phyloP scores from a whole-genome alignment of 2,113 vertebrate genomes.

The Brachyhypopomus gauderio region DNA sequence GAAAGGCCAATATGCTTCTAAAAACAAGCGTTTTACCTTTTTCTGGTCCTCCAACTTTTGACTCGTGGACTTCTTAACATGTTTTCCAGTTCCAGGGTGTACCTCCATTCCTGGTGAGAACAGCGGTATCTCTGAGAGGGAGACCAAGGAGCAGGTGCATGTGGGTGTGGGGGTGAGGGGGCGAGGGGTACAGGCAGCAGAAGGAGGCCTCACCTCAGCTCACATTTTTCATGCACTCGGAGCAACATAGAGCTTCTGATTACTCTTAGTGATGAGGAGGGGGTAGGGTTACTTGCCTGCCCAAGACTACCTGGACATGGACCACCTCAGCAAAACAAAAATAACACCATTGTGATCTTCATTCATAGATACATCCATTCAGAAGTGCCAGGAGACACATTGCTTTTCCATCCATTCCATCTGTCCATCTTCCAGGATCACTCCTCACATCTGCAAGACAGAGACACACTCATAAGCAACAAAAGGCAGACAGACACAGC shows the following conservation, averaged over 20 bases:
- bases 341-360: constrained; percentile 52
- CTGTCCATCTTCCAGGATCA: constrained; percentile 17
- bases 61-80: constrained; percentile 93
- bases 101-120: constrained; percentile 88
- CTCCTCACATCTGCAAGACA: constrained; percentile 75
- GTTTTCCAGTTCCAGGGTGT: constrained; percentile 89
- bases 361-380: constrained; percentile 42
- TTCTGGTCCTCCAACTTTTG: constrained; percentile 99
- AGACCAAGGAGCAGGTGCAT: constrained; percentile 34
- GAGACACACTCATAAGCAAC: constrained; percentile 46
- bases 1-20: neutral
- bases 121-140: constrained; percentile 67
- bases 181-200: constrained; percentile 76
- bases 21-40: constrained; percentile 80
- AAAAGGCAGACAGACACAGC: neutral
- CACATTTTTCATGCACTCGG: constrained; percentile 65
- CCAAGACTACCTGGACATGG: too few species aligned
- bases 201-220: constrained; percentile 78
- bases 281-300: too few species aligned
- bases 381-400: constrained; percentile 24
- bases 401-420: constrained; percentile 53
- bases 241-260: neutral
- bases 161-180: constrained; percentile 39
- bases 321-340: constrained; percentile 64
- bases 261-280: neutral